Evolutionary conservation across 2,888 invertebrate genomes (phyloP), one percentile per base, ranked within the genome.

Genomic region (Hydrotaea diabolus): DNA sequence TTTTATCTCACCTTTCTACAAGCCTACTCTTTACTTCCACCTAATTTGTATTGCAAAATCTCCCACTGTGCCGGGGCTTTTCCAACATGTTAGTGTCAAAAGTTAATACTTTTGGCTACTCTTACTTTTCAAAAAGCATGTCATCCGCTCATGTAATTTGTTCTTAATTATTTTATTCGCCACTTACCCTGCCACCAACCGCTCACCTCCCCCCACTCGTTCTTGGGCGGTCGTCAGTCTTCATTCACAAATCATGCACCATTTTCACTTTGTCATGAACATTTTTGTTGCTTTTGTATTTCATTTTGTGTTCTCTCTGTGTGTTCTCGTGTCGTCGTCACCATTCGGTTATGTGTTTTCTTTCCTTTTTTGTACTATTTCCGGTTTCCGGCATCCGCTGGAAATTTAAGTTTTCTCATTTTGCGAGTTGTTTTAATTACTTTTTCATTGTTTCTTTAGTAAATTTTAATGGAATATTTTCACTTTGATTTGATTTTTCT

Each of bases 261-360:
- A 11, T 26, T 59, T 4, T 15, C 53, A 53, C 26, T 39, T 13
- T 39, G 66, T 76, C 11, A 21, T 55, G 55, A 8, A 7, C 23
- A 23, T 59, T 23, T 23, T 26, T 26, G 59, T 59, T 23, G 31
- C 43, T 71, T 85, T 80, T 77, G 4, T 26, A 69, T 82, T 15
- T 17, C 36, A 83, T 86, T 80, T 72, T 87, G 21, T 62, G 36
- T 64, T 31, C 17, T 0, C 13, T 85, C 82, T 75, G 84, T 80
- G 85, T 66, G 76, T 69, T 23, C 26, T 62, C 62, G 31, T 62
- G 62, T 62, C 17, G 62, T 15, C 36, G 23, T n/a, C 62, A 62
- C 8, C 49, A 49, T 15, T 49, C 7, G 49, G 31, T 62, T 31
- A 31, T 62, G n/a, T n/a, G 31, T 15, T 49, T 15, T 15, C n/a